These are phyloP conservation scores for Buathra laborator DNA, from an alignment of 2,888 invertebrate genomes.

Conservation along the genomic window DNA sequence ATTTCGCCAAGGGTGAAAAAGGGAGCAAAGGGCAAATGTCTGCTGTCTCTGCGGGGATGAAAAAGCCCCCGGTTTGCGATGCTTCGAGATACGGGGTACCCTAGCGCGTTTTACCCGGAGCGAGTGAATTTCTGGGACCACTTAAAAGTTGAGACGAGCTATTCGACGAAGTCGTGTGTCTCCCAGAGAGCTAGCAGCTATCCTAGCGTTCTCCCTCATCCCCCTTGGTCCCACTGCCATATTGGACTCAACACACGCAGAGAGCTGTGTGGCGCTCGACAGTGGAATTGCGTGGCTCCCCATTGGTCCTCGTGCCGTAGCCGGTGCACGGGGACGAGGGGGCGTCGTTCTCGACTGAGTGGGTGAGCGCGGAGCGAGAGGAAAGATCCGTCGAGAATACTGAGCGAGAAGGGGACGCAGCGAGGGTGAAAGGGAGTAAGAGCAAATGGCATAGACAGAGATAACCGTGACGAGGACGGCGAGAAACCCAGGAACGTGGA, in stretches of 20 bases:
- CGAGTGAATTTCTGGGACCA: slow-evolving; percentile 71
- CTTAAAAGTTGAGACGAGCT: slow-evolving; percentile 76
- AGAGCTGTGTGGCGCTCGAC: slow-evolving; percentile 20
- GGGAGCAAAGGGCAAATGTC: slow-evolving; percentile 49
- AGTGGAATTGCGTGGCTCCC: slow-evolving; percentile 57
- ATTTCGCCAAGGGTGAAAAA: slow-evolving; percentile 28
- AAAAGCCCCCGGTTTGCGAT: neutral
- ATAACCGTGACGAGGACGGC: slow-evolving; percentile 37
- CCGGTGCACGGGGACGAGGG: slow-evolving; percentile 71
- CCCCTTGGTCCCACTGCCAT: slow-evolving; percentile 79
- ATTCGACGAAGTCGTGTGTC: slow-evolving; percentile 71
- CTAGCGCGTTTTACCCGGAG: slow-evolving; percentile 56
- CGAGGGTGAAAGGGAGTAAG: slow-evolving; percentile 59
- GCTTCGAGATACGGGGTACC: slow-evolving; percentile 8
- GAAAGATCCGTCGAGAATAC: neutral
- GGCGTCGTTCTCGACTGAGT: slow-evolving; percentile 62
- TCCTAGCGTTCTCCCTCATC: slow-evolving; percentile 24
- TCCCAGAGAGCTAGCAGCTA: slow-evolving; percentile 23
- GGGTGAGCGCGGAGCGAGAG: slow-evolving; percentile 43
- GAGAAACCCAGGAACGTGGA: slow-evolving; percentile 55
- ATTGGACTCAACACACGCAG: slow-evolving; percentile 77
- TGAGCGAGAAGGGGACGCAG: slow-evolving; percentile 11
- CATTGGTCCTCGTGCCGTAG: slow-evolving; percentile 79
- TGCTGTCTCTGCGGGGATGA: slow-evolving; percentile 35
- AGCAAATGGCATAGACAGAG: slow-evolving; percentile 52